Evolutionary conservation across 2,113 vertebrate genomes (phyloP).

Genomic region (Dinomys branickii): DNA sequence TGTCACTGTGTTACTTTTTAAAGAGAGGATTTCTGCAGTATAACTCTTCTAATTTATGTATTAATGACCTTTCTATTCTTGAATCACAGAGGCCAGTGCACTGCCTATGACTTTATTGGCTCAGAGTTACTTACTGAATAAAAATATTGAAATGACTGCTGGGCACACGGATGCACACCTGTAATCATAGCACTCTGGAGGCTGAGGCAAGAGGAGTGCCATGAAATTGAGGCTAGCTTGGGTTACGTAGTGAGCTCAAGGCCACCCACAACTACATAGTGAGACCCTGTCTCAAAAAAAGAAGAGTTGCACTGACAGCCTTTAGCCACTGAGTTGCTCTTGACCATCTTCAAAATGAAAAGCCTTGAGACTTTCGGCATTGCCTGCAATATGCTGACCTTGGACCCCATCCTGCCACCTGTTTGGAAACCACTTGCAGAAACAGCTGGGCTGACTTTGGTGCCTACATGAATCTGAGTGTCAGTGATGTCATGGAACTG

Average conservation of each 20-base stretch:
- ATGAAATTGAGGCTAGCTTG: background rate
- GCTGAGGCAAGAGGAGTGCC: background rate
- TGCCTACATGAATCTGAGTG: background rate
- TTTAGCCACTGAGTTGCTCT: background rate
- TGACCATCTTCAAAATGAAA: conserved; percentile 2
- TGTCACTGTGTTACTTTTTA: background rate
- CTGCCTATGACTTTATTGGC: background rate
- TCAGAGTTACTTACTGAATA: background rate
- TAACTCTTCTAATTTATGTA: background rate
- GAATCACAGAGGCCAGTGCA: background rate
- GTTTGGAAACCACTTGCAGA: background rate
- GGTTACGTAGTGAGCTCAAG: background rate
- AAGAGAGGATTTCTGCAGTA: background rate
- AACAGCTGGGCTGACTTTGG: background rate
- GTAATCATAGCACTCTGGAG: background rate
- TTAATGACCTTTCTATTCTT: background rate
- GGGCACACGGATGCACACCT: no score
- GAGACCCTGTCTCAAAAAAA: background rate
- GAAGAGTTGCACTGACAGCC: background rate
- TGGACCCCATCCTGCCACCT: background rate
- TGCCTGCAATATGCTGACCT: background rate
- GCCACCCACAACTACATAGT: background rate
- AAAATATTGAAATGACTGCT: background rate
- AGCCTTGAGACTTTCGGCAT: background rate
- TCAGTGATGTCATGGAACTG: background rate